A percentile compares a stretch with the other conserved stretches of the same genome.
phyloP scores from a whole-genome alignment of 2,113 vertebrate species.

The Lampris megalopsis region DNA sequence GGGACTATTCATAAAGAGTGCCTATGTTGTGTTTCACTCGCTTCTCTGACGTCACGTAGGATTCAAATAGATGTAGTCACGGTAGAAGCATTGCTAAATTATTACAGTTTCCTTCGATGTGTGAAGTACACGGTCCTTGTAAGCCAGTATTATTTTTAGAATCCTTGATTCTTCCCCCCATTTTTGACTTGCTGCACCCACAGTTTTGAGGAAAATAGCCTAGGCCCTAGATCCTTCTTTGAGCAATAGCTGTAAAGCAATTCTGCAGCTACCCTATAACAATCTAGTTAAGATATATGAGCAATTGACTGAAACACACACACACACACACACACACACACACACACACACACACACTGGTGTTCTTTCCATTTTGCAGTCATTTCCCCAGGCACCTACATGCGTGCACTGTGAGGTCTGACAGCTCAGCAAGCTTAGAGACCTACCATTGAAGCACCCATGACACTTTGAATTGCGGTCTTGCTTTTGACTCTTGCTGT shows the following conservation, averaged over 20 bases:
- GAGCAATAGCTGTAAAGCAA: slow-evolving; percentile 36
- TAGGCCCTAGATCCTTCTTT: slow-evolving; percentile 47
- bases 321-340: neutral
- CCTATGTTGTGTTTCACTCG: slow-evolving; percentile 12
- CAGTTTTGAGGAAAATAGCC: slow-evolving; percentile 23
- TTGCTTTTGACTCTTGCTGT: too few species aligned
- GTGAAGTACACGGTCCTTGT: slow-evolving; percentile 30
- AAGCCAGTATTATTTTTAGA: slow-evolving; percentile 30
- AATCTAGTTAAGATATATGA: slow-evolving; percentile 18
- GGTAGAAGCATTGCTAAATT: slow-evolving; percentile 35
- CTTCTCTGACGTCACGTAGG: slow-evolving; percentile 13
- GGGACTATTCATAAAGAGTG: too few species aligned
- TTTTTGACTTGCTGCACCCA: slow-evolving; percentile 24
- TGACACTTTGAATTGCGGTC: too few species aligned
- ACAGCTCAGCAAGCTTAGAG: too few species aligned
- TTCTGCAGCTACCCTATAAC: slow-evolving; percentile 24
- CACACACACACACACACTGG: neutral
- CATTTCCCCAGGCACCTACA: too few species aligned
- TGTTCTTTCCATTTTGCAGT: too few species aligned
- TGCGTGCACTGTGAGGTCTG: too few species aligned
- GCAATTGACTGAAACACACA: slow-evolving; percentile 10
- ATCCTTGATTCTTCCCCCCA: neutral
- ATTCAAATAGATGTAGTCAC: slow-evolving; percentile 41
- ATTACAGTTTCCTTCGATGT: slow-evolving; percentile 42
- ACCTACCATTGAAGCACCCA: too few species aligned